A percentile compares a stretch with the other conserved stretches of the same genome.
These are phyloP conservation scores for Heliocidaris tuberculata DNA, from an alignment of 35 echinoderm and acorn worm genomes.

Conservation along the genomic window DNA sequence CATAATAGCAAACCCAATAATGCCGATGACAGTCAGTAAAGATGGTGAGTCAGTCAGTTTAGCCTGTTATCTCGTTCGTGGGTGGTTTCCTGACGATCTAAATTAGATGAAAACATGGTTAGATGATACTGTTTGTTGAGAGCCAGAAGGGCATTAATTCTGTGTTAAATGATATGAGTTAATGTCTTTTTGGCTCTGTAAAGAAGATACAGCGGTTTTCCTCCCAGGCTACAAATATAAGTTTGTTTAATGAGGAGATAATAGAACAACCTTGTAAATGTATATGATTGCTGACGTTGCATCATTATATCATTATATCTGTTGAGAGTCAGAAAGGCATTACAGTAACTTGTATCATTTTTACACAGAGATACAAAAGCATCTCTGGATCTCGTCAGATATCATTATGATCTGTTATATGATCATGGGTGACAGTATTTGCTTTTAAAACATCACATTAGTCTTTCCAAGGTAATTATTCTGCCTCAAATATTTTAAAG, in stretches of 20 bases:
- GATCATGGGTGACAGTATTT: no score
- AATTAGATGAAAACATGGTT: background rate
- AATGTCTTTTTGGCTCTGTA: no score
- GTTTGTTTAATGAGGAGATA: background rate
- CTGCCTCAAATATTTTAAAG: no score
- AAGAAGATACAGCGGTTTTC: background rate
- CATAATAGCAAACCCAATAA: background rate
- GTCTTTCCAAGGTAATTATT: no score
- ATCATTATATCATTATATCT: background rate
- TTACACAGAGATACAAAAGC: no score
- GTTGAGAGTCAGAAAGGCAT: background rate
- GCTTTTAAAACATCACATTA: no score
- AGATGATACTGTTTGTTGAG: background rate
- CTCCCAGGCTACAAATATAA: background rate
- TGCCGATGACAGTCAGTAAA: background rate
- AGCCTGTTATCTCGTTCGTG: background rate
- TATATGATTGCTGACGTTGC: background rate
- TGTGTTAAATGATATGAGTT: no score
- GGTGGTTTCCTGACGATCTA: background rate
- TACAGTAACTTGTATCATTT: no score
- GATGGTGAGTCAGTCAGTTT: background rate
- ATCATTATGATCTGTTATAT: no score
- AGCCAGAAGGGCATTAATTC: no score
- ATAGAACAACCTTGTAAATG: no score
- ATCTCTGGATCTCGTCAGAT: no score